Base-by-base conservation (phyloP, 2,888 invertebrate species). In the Polydrusus pterygomalis region DNA sequence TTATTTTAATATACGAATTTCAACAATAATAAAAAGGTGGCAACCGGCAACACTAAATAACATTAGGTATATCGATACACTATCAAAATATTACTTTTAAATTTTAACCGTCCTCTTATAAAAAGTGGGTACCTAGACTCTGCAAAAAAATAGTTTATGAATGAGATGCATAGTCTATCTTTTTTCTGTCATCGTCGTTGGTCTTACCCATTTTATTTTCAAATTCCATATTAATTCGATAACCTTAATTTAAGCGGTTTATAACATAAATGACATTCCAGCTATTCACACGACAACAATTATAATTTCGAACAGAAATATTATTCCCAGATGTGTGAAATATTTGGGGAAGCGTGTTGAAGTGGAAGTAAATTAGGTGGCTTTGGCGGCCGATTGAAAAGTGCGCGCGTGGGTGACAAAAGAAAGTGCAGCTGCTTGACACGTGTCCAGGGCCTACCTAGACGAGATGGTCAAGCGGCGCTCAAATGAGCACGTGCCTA, bases 361-460 rank as follows among this genome's bases (percentile, higher is more conserved):
- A 85, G 84, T 83, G 85, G 84, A 83, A 85, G 84, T 84, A 85
- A 86, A 85, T 86, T 86, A 85, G 84, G 81, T 80, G 81, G 82
- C 82, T 82, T 83, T 81, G 82, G 84, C 82, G 79, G 77, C 75
- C 81, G 79, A 80, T 82, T 84, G 84, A 83, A 84, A 84, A 82
- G 80, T 43, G 84, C 81, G 82, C 83, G 86, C 86, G 86, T 86
- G 86, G 86, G 86, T 82, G 86, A 86, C 86, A 86, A 86, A 86
- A 83, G 85, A 84, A 81, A 81, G 77, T 79, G 84, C 87, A 86
- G 86, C 86, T 86, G 86, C 74, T 80, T 80, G 83, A 83, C 86
- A 85, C 86, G 85, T 86, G 87, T 84, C 83, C 84, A 80, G 75
- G 69, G 75, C 75, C 80, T 81, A 82, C 82, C 81, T 84, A 81